Evolutionary conservation across 2,113 vertebrate species (phyloP), one percentile per base, ranked within the genome.

Genomic region (Semicossyphus pulcher): DNA sequence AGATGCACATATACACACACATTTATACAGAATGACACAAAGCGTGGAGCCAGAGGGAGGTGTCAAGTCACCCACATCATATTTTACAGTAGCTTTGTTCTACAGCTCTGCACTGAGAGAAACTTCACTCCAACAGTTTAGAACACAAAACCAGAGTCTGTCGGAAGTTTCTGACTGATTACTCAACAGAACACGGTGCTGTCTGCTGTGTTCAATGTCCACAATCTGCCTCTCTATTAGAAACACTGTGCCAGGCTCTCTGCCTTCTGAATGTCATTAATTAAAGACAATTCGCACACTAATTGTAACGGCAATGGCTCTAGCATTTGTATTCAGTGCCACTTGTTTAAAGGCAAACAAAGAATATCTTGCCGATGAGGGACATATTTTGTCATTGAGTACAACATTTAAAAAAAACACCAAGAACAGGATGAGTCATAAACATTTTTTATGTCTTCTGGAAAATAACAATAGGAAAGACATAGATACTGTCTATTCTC

Each of bases 41-140:
- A 66, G 42, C 49, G 23, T 29, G 42, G 57, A 79, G 61, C n/a
- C 39, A 32, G 26, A n/a, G 37, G 31, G 5, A 31, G 69, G 51
- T 67, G 62, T 56, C 26, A 23, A 76, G 56, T 80, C 66, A 47
- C 39, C n/a, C 51, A 67, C 39, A 29, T 61, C 45, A 49, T 64
- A 56, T 85, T 68, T 70, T 83, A 81, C 49, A 72, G 66, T 72
- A 64, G 79, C 76, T 80, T 83, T 77, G 72, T 83, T 83, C 72
- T 80, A 65, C 39, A 59, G 64, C 44, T 73, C 49, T 75, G 79
- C 76, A 67, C 53, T 12, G 39, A 48, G 4, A 64, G 58, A 73
- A 72, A 78, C 36, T 72, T 83, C 16, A 21, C 23, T 66, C 6
- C 25, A 23, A 60, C 21, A 51, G 26, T 64, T 80, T 60, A 16